Conservation (phyloP, 2,113 vertebrate genomes). For the Tyrannus savana region DNA sequence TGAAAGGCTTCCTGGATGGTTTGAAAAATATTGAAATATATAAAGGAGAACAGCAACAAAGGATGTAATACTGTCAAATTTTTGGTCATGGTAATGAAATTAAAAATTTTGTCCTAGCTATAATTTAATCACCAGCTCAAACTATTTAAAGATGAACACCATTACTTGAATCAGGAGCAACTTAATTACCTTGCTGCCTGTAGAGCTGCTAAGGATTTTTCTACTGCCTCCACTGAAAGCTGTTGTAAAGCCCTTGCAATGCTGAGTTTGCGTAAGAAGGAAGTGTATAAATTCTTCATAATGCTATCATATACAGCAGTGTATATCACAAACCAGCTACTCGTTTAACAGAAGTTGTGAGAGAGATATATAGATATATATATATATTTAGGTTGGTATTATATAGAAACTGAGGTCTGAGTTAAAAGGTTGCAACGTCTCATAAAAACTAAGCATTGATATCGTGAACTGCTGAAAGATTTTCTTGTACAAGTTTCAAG, state of each 20-base stretch:
- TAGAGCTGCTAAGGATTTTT: background rate
- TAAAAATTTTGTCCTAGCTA: background rate
- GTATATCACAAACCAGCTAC: background rate
- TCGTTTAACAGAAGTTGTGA: background rate
- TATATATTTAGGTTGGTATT: background rate
- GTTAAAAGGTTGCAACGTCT: background rate
- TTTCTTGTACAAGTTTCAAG: background rate
- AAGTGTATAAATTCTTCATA: background rate
- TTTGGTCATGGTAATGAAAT: background rate
- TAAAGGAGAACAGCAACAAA: background rate
- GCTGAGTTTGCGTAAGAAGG: background rate
- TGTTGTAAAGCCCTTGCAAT: background rate
- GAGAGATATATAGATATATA: too few species aligned
- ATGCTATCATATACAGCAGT: background rate
- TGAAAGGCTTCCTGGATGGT: background rate
- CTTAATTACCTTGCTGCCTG: background rate
- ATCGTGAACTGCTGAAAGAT: background rate
- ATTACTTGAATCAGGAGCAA: background rate
- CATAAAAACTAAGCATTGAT: background rate
- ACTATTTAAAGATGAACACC: background rate
- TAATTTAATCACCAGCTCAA: background rate
- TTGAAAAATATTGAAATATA: background rate
- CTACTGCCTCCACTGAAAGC: background rate
- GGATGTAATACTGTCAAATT: background rate
- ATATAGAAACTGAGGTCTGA: background rate